Percentiles rank a stretch among this genome's conserved stretches.
Evolutionary conservation across 2,113 vertebrate species (phyloP).

Genomic region (Uria lomvia): DNA sequence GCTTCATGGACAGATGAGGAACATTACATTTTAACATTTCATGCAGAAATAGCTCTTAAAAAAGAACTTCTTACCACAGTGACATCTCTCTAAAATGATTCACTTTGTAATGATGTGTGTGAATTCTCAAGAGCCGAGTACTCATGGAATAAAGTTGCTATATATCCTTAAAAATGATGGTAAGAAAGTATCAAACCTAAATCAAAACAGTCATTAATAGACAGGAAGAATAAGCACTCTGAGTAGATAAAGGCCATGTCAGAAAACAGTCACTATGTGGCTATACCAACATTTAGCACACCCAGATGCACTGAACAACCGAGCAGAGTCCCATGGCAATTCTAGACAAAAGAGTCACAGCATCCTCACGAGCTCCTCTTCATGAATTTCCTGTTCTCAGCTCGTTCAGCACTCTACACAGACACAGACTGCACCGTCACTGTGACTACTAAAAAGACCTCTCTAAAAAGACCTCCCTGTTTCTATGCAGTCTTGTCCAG

Average conservation of each 20-base stretch:
- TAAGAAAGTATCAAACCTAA: not conserved
- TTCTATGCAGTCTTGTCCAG: not conserved
- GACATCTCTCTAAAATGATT: constrained; percentile 20
- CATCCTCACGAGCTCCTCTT: not conserved
- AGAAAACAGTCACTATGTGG: not conserved
- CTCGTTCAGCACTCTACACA: not conserved
- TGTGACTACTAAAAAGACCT: not conserved
- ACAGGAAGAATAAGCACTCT: not conserved
- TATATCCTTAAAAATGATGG: not conserved
- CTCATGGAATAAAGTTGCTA: not conserved
- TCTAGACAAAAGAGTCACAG: not conserved
- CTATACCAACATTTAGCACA: not conserved
- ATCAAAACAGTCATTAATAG: not conserved
- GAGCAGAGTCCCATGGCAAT: not conserved
- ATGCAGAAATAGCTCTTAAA: constrained; percentile 13
- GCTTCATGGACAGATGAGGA: constrained; percentile 57
- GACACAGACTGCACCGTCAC: not conserved
- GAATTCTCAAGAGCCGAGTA: constrained; percentile 1
- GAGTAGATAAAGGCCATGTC: not conserved
- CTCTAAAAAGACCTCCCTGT: not conserved
- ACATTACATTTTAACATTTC: constrained; percentile 47
- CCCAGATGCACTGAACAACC: not conserved
- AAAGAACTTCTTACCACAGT: constrained; percentile 30
- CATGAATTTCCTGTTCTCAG: not conserved
- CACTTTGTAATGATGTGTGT: not conserved